A percentile compares a stretch with the other conserved stretches of the same genome.
Evolutionary conservation across 2,797 vertebrate species (phyloP).

Genomic region (Gallinago stenura): DNA sequence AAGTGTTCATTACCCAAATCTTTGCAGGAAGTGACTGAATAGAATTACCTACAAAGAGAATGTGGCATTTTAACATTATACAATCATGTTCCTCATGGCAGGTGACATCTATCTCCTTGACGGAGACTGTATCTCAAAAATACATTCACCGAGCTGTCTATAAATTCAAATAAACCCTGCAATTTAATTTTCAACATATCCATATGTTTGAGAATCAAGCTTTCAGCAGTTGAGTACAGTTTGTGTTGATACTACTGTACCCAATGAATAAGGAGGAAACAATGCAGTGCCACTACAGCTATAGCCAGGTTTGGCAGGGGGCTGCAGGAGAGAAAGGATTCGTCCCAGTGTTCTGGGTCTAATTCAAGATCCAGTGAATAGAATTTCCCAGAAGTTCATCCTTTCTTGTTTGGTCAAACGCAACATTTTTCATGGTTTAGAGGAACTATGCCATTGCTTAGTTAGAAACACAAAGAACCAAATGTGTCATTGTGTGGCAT

Average conservation of each 20-base stretch:
- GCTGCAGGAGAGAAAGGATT: conserved; percentile 64
- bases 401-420: conserved; percentile 76
- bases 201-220: conserved; percentile 78
- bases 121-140: conserved; percentile 75
- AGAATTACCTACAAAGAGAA: conserved; percentile 75
- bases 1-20: conserved; percentile 73
- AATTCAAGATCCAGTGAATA: conserved; percentile 74
- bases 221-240: conserved; percentile 64
- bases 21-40: conserved; percentile 71
- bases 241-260: conserved; percentile 74
- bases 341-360: conserved; percentile 58
- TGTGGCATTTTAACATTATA: conserved; percentile 74
- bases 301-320: conserved; percentile 70
- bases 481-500: conserved; percentile 75
- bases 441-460: conserved; percentile 73
- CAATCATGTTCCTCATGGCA: conserved; percentile 76
- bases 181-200: conserved; percentile 80
- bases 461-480: conserved; percentile 75
- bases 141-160: conserved; percentile 74
- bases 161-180: conserved; percentile 80
- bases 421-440: conserved; percentile 79
- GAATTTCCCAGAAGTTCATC: conserved; percentile 78
- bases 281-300: conserved; percentile 53
- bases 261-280: conserved; percentile 68
- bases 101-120: conserved; percentile 77